phyloP scores from a whole-genome alignment of 2,888 invertebrate genomes.

The Drosophila fungiperda region DNA sequence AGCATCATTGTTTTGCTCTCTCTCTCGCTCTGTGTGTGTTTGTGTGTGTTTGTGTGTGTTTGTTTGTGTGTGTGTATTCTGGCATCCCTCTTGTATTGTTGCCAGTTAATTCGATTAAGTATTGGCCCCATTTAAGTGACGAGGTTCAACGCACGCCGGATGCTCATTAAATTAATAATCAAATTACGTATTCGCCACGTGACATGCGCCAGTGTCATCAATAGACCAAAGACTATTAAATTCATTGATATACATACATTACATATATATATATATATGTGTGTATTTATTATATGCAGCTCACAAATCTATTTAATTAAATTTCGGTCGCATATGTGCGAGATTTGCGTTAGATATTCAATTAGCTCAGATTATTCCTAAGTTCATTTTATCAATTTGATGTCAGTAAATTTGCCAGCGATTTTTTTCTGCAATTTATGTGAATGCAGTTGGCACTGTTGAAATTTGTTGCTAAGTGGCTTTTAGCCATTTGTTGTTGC shows the following conservation, averaged over 20 bases:
- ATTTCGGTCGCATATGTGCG: conserved; percentile 50
- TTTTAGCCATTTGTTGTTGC: not conserved
- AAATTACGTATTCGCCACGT: conserved; percentile 79
- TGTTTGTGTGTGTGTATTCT: conserved; percentile 25
- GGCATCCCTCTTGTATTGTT: conserved; percentile 5
- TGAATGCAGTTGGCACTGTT: not conserved
- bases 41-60: not conserved
- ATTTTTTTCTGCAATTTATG: conserved; percentile 4
- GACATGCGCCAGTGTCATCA: conserved; percentile 42
- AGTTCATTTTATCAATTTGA: conserved; percentile 40
- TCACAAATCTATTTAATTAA: conserved; percentile 58
- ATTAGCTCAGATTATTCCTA: conserved; percentile 47
- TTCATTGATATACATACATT: conserved; percentile 15
- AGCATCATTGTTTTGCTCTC: conserved; percentile 56
- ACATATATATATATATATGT: not conserved
- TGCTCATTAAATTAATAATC: conserved; percentile 78
- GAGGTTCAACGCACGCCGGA: conserved; percentile 36
- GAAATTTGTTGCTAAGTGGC: not conserved
- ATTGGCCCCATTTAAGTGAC: conserved; percentile 70
- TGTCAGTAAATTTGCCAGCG: conserved; percentile 9
- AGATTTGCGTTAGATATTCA: conserved; percentile 39
- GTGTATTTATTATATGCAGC: conserved; percentile 23
- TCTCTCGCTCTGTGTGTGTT: not conserved
- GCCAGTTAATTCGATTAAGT: conserved; percentile 73
- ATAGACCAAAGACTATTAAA: conserved; percentile 41